Conservation (phyloP, 2,888 invertebrate genomes). For the Platycnemis pennipes region DNA sequence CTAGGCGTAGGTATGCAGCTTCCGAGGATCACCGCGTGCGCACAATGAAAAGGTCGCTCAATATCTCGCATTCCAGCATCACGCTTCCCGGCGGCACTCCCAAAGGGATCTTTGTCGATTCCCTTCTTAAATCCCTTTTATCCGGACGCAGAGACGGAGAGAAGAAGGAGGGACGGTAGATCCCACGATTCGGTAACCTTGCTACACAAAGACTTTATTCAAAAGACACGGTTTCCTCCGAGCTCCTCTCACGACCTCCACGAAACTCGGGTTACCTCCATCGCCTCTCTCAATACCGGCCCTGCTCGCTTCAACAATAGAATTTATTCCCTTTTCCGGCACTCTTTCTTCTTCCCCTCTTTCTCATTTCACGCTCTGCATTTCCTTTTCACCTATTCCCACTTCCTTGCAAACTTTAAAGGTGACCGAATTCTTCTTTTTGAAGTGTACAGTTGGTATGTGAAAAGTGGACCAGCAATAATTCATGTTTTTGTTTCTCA, state of each 20-base stretch:
- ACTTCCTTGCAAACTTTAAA: too few relatives aligned
- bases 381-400: too few relatives aligned
- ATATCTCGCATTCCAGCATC: neutral
- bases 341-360: neutral
- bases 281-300: neutral
- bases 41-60: neutral
- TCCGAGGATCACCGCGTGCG: neutral
- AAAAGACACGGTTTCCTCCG: neutral
- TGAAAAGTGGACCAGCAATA: too few relatives aligned
- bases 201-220: constrained; percentile 20
- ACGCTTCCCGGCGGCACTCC: neutral
- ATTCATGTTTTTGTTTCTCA: too few relatives aligned
- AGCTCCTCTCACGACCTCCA: constrained; percentile 14
- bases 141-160: neutral
- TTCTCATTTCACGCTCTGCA: neutral
- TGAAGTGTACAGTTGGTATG: too few relatives aligned
- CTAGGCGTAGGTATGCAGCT: neutral
- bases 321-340: neutral
- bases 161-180: neutral
- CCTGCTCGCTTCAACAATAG: neutral
- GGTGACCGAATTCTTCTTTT: too few relatives aligned
- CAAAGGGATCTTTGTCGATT: neutral
- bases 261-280: neutral
- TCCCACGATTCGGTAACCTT: constrained; percentile 19
- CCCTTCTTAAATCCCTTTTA: neutral